These are phyloP conservation scores for Nomada lathburiana DNA, from an alignment of 2,888 invertebrate species.

Conservation along the genomic window DNA sequence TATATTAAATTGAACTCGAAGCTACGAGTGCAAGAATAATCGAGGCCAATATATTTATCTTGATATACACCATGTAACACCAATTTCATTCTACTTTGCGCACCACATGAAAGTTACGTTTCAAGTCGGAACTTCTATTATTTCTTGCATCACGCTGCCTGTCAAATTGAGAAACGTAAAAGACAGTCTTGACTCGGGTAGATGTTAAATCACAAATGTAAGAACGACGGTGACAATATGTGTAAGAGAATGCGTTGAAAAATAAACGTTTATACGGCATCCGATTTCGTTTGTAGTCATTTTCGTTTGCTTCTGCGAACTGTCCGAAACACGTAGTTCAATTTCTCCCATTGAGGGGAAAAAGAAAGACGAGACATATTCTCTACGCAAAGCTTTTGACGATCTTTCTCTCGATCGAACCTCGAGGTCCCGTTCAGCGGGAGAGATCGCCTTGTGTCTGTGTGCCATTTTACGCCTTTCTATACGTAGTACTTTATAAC, in stretches of 20 bases:
- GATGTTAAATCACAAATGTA: conserved; percentile 27
- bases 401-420: conserved; percentile 4
- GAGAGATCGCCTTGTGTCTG: conserved; percentile 24
- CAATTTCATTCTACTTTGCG: background rate
- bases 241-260: conserved; percentile 18
- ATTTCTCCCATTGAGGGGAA: background rate
- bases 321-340: background rate
- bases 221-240: background rate
- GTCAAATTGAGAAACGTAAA: background rate
- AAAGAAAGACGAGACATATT: background rate
- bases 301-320: conserved; percentile 31
- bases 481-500: conserved; percentile 50
- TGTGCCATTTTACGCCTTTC: conserved; percentile 59
- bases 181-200: background rate
- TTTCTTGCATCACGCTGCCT: conserved; percentile 48
- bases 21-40: conserved; percentile 55
- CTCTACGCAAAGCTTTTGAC: background rate
- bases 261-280: conserved; percentile 60
- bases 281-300: conserved; percentile 50
- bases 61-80: background rate
- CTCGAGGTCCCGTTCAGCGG: conserved; percentile 1
- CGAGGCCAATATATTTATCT: conserved; percentile 19
- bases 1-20: background rate
- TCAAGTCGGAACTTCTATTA: conserved; percentile 36
- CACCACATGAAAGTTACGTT: background rate